phyloP scores from a whole-genome alignment of 2,888 invertebrate species.

The Papilio elwesi region DNA sequence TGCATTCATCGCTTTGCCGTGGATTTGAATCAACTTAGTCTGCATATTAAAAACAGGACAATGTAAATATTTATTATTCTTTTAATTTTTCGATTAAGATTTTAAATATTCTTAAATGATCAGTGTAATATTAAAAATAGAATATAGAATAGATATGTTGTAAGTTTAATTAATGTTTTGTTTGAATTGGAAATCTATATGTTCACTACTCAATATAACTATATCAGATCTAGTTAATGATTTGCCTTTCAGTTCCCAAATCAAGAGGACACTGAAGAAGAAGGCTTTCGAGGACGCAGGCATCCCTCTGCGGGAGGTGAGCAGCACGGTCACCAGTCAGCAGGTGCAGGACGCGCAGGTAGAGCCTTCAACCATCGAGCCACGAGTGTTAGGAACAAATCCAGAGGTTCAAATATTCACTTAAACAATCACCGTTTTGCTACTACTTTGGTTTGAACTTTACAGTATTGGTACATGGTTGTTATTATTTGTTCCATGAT shows the following conservation, averaged over 20 bases:
- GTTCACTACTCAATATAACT: no score
- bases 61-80: slow-evolving; percentile 88
- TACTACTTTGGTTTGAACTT: slow-evolving; percentile 5
- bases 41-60: slow-evolving; percentile 95
- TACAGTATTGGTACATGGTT: background rate
- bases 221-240: background rate
- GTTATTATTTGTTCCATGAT: background rate
- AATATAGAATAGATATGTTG: no score
- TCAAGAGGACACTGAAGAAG: slow-evolving; percentile 92
- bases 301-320: slow-evolving; percentile 87
- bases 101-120: no score
- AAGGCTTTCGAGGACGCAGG: slow-evolving; percentile 95
- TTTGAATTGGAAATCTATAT: no score
- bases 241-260: slow-evolving; percentile 89
- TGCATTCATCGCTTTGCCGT: slow-evolving; percentile 97
- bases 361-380: slow-evolving; percentile 67
- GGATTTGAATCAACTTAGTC: slow-evolving; percentile 96
- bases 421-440: slow-evolving; percentile 54
- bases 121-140: no score
- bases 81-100: background rate
- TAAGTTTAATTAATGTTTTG: no score
- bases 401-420: slow-evolving; percentile 82
- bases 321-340: slow-evolving; percentile 46
- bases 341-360: slow-evolving; percentile 53
- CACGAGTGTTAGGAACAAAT: slow-evolving; percentile 79